phyloP scores from a whole-genome alignment of 1,140 invertebrate genomes.

The Drosophila watanabei region DNA sequence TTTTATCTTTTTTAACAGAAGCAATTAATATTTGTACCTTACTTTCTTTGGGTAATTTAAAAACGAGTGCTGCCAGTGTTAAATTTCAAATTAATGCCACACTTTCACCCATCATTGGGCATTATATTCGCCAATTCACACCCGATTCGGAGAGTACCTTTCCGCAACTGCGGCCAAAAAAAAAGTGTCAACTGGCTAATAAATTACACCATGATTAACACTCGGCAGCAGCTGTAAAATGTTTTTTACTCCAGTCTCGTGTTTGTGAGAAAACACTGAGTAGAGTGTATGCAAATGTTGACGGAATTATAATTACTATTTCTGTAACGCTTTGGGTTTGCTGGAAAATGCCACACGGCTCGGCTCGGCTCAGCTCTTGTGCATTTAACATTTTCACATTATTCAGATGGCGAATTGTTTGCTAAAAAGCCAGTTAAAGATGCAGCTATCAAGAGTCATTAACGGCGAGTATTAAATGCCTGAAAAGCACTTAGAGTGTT shows the following conservation, averaged over 20 bases:
- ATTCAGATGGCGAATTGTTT: slow-evolving; percentile 44
- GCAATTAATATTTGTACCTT: slow-evolving; percentile 13
- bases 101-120: slow-evolving; percentile 48
- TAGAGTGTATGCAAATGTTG: slow-evolving; percentile 68
- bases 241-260: slow-evolving; percentile 28
- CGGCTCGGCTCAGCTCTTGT: slow-evolving; percentile 5
- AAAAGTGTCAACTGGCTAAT: slow-evolving; percentile 56
- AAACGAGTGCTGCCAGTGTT: background rate
- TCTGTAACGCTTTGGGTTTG: slow-evolving; percentile 11
- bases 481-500: slow-evolving; percentile 24
- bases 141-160: slow-evolving; percentile 28
- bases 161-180: slow-evolving; percentile 33
- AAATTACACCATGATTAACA: slow-evolving; percentile 64
- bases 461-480: slow-evolving; percentile 40
- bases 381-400: slow-evolving; percentile 39
- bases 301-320: slow-evolving; percentile 48
- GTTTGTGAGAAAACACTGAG: slow-evolving; percentile 30
- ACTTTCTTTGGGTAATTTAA: slow-evolving; percentile 10
- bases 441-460: slow-evolving; percentile 48
- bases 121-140: slow-evolving; percentile 40
- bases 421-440: slow-evolving; percentile 41
- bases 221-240: slow-evolving; percentile 51
- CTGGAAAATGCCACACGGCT: slow-evolving; percentile 31
- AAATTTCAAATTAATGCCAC: slow-evolving; percentile 13
- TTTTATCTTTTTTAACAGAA: background rate